These are phyloP conservation scores for Steinernema feltiae DNA, from an alignment of 1,140 invertebrate genomes.

Conservation along the genomic window DNA sequence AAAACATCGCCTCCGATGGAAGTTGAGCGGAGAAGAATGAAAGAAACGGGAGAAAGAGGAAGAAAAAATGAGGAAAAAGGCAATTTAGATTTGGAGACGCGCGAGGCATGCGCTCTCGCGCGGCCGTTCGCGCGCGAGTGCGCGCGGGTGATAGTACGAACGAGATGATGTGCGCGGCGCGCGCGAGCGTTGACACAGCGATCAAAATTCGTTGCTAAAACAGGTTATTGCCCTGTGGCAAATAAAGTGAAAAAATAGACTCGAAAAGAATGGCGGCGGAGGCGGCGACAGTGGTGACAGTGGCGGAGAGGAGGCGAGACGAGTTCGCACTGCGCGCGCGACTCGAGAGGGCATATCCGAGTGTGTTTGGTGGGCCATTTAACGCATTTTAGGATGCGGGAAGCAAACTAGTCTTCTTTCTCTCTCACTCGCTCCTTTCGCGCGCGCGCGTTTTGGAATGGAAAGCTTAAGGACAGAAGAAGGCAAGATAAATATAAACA, in stretches of 20 bases:
- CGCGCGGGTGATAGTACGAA: constrained; percentile 11
- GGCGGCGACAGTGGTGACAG: background rate
- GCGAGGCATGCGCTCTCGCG: background rate
- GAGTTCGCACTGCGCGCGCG: background rate
- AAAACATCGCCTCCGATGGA: background rate
- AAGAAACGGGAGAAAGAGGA: background rate
- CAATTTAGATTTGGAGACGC: background rate
- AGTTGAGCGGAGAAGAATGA: background rate
- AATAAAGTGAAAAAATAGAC: constrained; percentile 12
- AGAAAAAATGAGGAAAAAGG: constrained; percentile 8
- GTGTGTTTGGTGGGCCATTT: constrained; percentile 11
- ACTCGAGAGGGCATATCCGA: constrained; percentile 14
- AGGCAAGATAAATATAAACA: background rate
- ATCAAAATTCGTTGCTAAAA: constrained; percentile 8
- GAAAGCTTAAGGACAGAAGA: background rate
- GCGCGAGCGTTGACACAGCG: background rate
- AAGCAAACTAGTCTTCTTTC: constrained; percentile 1
- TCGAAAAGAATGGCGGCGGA: constrained; percentile 3
- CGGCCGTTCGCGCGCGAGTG: background rate
- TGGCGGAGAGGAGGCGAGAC: background rate
- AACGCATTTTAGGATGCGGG: constrained; percentile 1
- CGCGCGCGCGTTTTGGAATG: too few relatives aligned
- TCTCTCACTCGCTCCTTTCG: background rate
- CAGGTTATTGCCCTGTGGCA: constrained; percentile 12
- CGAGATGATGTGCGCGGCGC: background rate